Percentiles rank a stretch among this genome's conserved stretches.
Evolutionary conservation across 1,140 invertebrate genomes (phyloP).

Genomic region (Battus philenor): DNA sequence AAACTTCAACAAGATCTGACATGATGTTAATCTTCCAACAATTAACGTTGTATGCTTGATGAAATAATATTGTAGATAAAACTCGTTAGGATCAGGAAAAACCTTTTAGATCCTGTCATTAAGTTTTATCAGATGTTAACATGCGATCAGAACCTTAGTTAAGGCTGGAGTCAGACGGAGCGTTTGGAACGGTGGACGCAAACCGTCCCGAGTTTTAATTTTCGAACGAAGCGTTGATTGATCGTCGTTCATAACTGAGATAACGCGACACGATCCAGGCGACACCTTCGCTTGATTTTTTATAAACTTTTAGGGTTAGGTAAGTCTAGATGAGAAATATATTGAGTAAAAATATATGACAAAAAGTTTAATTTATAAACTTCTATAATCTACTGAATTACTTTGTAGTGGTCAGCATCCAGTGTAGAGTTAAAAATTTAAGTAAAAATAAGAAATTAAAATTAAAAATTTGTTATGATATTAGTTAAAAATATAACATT

Average conservation of each 20-base stretch:
- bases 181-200: conserved; percentile 25
- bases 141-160: conserved; percentile 19
- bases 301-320: conserved; percentile 23
- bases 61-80: neutral
- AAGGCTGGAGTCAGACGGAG: conserved; percentile 19
- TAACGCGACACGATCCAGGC: conserved; percentile 44
- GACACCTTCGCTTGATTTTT: conserved; percentile 37
- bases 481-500: no score
- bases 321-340: no score
- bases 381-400: no score
- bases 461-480: no score
- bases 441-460: no score
- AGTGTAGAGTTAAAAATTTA: no score
- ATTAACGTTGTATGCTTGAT: no score
- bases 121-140: conserved; percentile 17
- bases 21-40: no score
- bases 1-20: no score
- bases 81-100: neutral
- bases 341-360: no score
- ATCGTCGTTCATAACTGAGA: conserved; percentile 42
- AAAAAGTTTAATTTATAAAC: no score
- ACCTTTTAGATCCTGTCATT: conserved; percentile 4
- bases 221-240: conserved; percentile 47
- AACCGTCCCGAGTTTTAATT: conserved; percentile 60
- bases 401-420: no score